A percentile compares a stretch with the other conserved stretches of the same genome.
Conservation (phyloP, 2,888 invertebrate species). For the Hylaea fasciaria region DNA sequence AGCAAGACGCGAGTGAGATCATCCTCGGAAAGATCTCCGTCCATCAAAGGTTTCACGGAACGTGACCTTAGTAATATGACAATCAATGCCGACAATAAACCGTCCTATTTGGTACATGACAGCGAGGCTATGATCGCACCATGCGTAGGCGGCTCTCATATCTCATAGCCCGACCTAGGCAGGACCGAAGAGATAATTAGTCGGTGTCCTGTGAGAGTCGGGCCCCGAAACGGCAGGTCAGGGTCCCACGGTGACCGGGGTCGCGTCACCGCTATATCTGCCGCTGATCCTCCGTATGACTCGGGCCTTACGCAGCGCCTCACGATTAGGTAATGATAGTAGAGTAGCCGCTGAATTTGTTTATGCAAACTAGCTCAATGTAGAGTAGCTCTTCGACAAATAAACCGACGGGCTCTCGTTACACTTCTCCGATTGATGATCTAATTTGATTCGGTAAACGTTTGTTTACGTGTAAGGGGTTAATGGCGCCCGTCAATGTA, state of each 20-base stretch:
- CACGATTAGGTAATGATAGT: slow-evolving; percentile 25
- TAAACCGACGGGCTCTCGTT: neutral
- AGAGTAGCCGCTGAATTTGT: slow-evolving; percentile 5
- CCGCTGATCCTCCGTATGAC: slow-evolving; percentile 21
- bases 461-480: no score
- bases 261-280: slow-evolving; percentile 50
- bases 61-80: slow-evolving; percentile 1
- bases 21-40: neutral
- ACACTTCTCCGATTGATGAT: neutral
- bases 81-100: neutral
- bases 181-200: slow-evolving; percentile 9
- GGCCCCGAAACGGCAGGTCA: slow-evolving; percentile 39
- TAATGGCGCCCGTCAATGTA: neutral
- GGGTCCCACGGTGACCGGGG: slow-evolving; percentile 37
- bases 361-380: slow-evolving; percentile 3
- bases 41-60: neutral
- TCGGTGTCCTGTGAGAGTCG: slow-evolving; percentile 22
- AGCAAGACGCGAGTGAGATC: slow-evolving; percentile 5
- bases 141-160: slow-evolving; percentile 20
- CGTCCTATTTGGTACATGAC: neutral
- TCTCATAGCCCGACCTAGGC: slow-evolving; percentile 25
- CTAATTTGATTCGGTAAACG: neutral
- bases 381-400: no score
- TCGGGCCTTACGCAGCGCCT: slow-evolving; percentile 25
- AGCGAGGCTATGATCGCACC: neutral